Conservation (phyloP, 2,797 vertebrate species). For the Nannoperca obscura region DNA sequence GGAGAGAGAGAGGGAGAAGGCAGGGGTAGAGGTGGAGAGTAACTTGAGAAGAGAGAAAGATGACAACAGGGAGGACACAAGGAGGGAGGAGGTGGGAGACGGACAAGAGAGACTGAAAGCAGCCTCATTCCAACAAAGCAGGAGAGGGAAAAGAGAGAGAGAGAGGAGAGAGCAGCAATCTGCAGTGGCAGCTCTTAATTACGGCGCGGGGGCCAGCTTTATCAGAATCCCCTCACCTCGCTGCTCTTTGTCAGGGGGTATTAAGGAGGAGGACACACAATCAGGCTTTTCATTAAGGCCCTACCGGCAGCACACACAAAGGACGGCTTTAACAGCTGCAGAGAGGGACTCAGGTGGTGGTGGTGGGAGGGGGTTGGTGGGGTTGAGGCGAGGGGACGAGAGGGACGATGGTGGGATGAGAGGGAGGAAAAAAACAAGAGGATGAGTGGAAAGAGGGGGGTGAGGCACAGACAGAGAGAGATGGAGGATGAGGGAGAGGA, state of each 20-base stretch:
- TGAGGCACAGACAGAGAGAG: neutral
- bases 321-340: constrained; percentile 88
- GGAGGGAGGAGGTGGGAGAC: constrained; percentile 7
- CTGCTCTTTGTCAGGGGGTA: constrained; percentile 92
- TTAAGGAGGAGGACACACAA: constrained; percentile 94
- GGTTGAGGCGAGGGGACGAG: constrained; percentile 2
- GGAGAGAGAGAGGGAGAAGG: neutral
- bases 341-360: constrained; percentile 66
- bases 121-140: constrained; percentile 47
- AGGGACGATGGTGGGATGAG: constrained; percentile 39
- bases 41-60: constrained; percentile 51
- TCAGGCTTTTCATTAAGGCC: constrained; percentile 95
- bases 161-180: constrained; percentile 50
- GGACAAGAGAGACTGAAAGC: constrained; percentile 40
- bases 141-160: constrained; percentile 23
- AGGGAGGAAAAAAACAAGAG: constrained; percentile 36
- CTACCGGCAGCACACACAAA: constrained; percentile 89
- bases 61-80: constrained; percentile 50
- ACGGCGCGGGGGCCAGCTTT: constrained; percentile 89
- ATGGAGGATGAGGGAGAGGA: neutral
- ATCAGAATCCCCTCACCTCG: constrained; percentile 92
- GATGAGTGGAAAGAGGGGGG: constrained; percentile 11
- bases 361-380: neutral
- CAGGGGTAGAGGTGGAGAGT: constrained; percentile 23
- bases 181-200: constrained; percentile 93